Base-by-base conservation (phyloP, 1,140 invertebrate species). In the Harlomillsia oculata region DNA sequence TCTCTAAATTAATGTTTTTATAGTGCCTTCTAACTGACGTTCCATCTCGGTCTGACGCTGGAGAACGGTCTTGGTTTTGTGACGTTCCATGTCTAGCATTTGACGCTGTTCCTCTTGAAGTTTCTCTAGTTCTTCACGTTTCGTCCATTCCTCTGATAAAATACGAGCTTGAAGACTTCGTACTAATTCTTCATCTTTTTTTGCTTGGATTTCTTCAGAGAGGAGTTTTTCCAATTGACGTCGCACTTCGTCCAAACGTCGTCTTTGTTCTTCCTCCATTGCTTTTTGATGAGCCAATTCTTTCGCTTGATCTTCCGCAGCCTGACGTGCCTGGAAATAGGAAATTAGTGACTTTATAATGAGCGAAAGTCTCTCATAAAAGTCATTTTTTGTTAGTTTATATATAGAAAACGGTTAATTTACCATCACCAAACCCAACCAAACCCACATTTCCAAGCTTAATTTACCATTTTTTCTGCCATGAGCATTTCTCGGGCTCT, bases 141-240 rank as follows among this genome's bases (percentile, higher is more conserved):
- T 83, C 66, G 85, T 83, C 83, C 84, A 87, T 74, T 88, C 86
- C 72, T 89, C 86, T 34, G 81, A 76, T 48, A 89, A 72, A 37
- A 89, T 80, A 65, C 82, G 77, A 11, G 82, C 82, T 72, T 85
- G 83, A 45, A 85, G 70, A 45, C 77, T 78, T 67, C 83, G 72
- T 1, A 86, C 87, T 60, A 87, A 84, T 76, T 89, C 86, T 72
- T 89, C 87, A 66, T 89, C 87, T 59, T 80, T 71, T 66, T 88
- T 85, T 2, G 86, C 85, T 69, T 87, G 83, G 4, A 82, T 82
- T 70, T 89, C 87, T 72, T 86, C 84, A 62, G 84, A 81, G 4
- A 89, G 68, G 2, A 87, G 66, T 63, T 72, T 74, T 68, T 87
- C 83, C 37, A 86, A 68, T 65, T 81, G 78, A 14, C 71, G 68